A percentile compares a stretch with the other conserved stretches of the same genome.
phyloP scores from a whole-genome alignment of 2,888 invertebrate genomes.

The Troglohyphantes excavatus region DNA sequence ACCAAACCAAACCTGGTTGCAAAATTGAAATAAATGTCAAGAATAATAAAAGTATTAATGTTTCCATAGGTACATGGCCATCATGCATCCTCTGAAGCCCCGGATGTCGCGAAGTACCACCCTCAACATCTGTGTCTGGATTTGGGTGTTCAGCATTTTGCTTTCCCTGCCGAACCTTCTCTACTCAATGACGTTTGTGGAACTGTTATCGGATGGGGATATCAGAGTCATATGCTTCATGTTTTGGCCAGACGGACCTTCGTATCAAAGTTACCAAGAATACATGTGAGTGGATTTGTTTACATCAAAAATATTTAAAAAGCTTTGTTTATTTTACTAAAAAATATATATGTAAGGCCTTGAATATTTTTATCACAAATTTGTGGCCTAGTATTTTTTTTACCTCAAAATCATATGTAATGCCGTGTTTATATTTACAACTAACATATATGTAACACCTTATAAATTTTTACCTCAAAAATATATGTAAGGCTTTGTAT shows the following conservation, averaged over 20 bases:
- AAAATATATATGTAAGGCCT: no score
- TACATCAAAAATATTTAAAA: no score
- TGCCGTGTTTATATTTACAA: no score
- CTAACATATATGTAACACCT: no score
- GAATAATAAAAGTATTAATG: not conserved
- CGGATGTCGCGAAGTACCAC: constrained; percentile 93
- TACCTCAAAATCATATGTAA: no score
- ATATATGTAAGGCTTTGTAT: no score
- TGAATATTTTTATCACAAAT: no score
- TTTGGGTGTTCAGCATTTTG: constrained; percentile 91
- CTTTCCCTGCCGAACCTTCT: constrained; percentile 93
- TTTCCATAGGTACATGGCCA: constrained; percentile 92
- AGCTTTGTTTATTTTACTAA: no score
- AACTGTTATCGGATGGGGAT: constrained; percentile 63
- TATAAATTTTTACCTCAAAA: no score
- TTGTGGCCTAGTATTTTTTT: no score
- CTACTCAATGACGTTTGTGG: constrained; percentile 78
- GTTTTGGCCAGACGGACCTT: constrained; percentile 80
- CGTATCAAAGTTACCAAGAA: constrained; percentile 73
- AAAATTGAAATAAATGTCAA: no score
- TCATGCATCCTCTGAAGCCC: constrained; percentile 95
- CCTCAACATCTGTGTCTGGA: constrained; percentile 90
- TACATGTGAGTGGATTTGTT: constrained; percentile 77
- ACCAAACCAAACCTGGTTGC: no score
- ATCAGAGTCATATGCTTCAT: constrained; percentile 78